Evolutionary conservation across 2,888 invertebrate genomes (phyloP).

Genomic region (Ectemnius cavifrons): DNA sequence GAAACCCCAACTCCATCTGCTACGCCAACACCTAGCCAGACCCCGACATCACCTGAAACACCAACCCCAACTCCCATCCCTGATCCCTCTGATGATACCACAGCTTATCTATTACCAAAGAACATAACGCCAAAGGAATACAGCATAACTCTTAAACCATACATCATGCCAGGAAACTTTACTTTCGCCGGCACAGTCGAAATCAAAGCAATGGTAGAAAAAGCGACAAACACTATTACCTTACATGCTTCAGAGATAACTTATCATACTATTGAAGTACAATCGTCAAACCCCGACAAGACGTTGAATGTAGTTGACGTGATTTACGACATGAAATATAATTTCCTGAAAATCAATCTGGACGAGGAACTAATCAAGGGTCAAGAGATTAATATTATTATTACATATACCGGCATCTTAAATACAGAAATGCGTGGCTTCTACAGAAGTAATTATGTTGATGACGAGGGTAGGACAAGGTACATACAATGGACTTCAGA

Average conservation of each 20-base stretch:
- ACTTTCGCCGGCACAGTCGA: conserved; percentile 62
- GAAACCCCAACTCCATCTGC: no score
- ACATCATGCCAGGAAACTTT: conserved; percentile 76
- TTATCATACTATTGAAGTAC: conserved; percentile 16
- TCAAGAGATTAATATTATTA: conserved; percentile 78
- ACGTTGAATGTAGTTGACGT: fast-evolving
- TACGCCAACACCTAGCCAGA: no score
- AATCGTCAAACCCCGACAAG: neutral
- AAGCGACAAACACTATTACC: conserved; percentile 54
- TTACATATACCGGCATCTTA: conserved; percentile 81
- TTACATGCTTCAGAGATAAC: conserved; percentile 54
- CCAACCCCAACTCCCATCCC: neutral
- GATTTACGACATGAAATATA: conserved; percentile 66
- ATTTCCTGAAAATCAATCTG: conserved; percentile 80
- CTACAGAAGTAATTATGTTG: conserved; percentile 81
- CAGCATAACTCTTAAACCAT: conserved; percentile 78
- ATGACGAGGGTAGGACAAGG: conserved; percentile 79
- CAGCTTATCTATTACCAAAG: conserved; percentile 80
- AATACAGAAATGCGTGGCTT: conserved; percentile 82
- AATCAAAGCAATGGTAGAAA: conserved; percentile 51
- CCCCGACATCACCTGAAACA: neutral
- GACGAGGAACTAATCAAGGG: conserved; percentile 73
- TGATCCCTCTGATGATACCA: neutral
- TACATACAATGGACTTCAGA: conserved; percentile 64
- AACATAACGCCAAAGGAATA: conserved; percentile 80